A percentile compares a stretch with the other conserved stretches of the same genome.
These are phyloP conservation scores for Lithophane leautieri DNA, from an alignment of 2,888 invertebrate species.

Conservation along the genomic window DNA sequence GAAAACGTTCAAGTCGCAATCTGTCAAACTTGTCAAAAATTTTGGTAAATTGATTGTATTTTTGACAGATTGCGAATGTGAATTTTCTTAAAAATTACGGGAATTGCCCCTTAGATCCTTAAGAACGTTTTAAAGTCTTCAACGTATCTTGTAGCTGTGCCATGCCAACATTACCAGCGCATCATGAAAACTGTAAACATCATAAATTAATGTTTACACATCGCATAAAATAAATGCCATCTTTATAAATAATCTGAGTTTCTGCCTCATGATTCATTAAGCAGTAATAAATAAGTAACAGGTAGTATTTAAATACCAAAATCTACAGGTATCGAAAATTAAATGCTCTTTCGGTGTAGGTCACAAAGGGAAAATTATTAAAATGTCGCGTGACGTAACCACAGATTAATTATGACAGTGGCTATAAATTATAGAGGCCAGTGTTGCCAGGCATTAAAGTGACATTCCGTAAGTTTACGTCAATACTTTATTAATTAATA, in stretches of 20 bases:
- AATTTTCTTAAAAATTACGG: too few species aligned
- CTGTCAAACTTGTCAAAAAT: too few species aligned
- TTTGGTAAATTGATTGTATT: too few species aligned
- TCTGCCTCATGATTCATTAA: conserved; percentile 25
- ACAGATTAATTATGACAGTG: conserved; percentile 50
- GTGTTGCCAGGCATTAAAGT: conserved; percentile 43
- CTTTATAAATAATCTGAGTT: conserved; percentile 1
- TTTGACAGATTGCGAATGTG: too few species aligned
- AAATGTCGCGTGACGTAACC: conserved; percentile 57
- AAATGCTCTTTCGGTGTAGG: conserved; percentile 30
- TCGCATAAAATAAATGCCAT: neutral
- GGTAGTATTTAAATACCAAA: conserved; percentile 21
- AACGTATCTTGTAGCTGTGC: neutral
- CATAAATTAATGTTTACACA: neutral
- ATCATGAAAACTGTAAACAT: neutral
- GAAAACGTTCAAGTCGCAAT: too few species aligned
- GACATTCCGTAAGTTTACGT: conserved; percentile 37
- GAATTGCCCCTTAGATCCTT: too few species aligned
- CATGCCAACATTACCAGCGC: too few species aligned
- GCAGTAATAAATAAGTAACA: conserved; percentile 29
- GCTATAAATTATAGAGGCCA: conserved; percentile 43
- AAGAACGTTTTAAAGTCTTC: neutral
- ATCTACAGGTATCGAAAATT: conserved; percentile 28
- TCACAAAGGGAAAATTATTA: conserved; percentile 58
- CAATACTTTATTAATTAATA: conserved; percentile 33